phyloP scores from a whole-genome alignment of 2,113 vertebrate genomes.

The Elephas maximus region DNA sequence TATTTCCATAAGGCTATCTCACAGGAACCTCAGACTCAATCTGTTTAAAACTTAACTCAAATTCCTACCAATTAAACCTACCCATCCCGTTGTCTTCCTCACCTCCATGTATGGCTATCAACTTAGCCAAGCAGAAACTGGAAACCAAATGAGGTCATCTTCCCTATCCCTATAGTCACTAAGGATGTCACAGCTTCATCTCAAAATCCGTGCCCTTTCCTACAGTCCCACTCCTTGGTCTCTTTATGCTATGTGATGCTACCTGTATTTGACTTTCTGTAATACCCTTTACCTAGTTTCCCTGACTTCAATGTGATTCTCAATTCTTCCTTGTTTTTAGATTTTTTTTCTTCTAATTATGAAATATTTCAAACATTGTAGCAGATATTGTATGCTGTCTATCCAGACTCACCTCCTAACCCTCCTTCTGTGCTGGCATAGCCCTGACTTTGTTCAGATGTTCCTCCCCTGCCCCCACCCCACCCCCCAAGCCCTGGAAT shows the following conservation, averaged over 20 bases:
- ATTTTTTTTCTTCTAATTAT: not conserved
- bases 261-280: not conserved
- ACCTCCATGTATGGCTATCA: not conserved
- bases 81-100: not conserved
- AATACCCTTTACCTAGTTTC: not conserved
- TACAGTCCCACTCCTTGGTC: not conserved
- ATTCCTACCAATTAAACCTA: not conserved
- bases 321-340: not conserved
- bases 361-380: conserved; percentile 30
- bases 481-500: not conserved
- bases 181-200: not conserved
- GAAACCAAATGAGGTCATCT: not conserved
- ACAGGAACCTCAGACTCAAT: not conserved
- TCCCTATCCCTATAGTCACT: not conserved
- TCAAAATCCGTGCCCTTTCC: not conserved
- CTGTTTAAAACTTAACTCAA: not conserved
- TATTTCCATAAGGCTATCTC: not conserved
- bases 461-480: too few relatives aligned
- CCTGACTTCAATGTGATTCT: not conserved
- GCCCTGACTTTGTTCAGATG: not conserved
- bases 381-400: not conserved
- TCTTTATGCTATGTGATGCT: not conserved
- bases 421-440: not conserved
- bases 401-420: not conserved
- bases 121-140: not conserved